Conservation (phyloP, 2,113 vertebrate species). For the Mus spicilegus region DNA sequence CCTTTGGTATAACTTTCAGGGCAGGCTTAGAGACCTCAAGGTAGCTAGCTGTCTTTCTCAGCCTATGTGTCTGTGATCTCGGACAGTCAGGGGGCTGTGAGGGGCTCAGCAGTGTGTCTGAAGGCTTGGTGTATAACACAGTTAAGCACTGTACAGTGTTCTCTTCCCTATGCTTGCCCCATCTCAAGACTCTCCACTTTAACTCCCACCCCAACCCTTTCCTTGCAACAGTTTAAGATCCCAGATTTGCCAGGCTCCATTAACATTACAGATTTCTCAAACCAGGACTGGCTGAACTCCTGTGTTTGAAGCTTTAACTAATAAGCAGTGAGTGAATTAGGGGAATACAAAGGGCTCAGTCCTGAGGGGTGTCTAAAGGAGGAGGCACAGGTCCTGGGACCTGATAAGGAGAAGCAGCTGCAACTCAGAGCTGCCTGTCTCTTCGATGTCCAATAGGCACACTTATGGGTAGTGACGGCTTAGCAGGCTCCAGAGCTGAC, state of each 20-base stretch:
- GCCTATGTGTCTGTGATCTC: neutral
- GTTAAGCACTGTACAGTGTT: neutral
- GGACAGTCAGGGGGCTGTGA: neutral
- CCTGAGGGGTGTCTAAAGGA: neutral
- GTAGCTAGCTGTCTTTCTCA: neutral
- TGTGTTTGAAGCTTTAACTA: conserved; percentile 29
- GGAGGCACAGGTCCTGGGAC: neutral
- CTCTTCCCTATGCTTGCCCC: neutral
- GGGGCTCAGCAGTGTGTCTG: neutral
- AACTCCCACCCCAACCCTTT: no score
- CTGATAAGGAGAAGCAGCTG: neutral
- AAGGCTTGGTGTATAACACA: neutral
- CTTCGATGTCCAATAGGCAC: fast-evolving
- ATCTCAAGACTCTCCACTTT: no score
- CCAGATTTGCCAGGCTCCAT: neutral
- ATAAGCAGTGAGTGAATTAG: conserved; percentile 25
- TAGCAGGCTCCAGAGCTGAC: neutral
- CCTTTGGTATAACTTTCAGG: neutral
- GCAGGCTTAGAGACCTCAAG: neutral
- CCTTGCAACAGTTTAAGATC: neutral
- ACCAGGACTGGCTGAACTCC: neutral
- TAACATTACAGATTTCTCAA: conserved; percentile 24
- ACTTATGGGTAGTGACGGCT: neutral
- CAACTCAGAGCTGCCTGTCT: neutral
- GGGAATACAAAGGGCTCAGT: neutral